These are phyloP conservation scores for Bruchidius siliquastri DNA, from an alignment of 2,888 invertebrate species.

Conservation along the genomic window DNA sequence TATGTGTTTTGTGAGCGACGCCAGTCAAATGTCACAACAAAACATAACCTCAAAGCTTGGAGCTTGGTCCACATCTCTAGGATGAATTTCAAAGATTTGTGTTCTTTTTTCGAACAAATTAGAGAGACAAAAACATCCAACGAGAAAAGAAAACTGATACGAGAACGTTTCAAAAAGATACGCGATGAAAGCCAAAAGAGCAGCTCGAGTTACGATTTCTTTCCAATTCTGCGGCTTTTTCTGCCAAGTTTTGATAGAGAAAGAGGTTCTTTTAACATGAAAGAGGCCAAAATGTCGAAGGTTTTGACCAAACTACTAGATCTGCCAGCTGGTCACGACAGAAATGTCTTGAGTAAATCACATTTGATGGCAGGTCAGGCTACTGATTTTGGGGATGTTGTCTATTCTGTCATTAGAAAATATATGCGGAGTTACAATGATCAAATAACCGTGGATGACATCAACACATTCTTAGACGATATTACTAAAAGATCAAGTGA, in stretches of 20 bases:
- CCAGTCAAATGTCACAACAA: neutral
- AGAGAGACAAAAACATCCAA: constrained; percentile 46
- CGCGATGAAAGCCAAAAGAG: constrained; percentile 43
- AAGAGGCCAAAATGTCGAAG: constrained; percentile 69
- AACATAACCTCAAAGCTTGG: neutral
- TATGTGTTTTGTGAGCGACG: too few species aligned
- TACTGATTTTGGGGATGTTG: constrained; percentile 78
- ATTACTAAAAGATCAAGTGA: constrained; percentile 65
- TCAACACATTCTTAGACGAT: constrained; percentile 71
- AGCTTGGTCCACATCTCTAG: too few species aligned
- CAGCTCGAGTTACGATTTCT: constrained; percentile 46
- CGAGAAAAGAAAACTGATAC: constrained; percentile 41
- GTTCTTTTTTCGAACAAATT: constrained; percentile 59
- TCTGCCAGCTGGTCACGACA: constrained; percentile 59
- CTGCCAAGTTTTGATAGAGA: constrained; percentile 75
- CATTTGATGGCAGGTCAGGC: constrained; percentile 44
- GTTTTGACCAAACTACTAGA: constrained; percentile 72
- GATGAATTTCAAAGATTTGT: constrained; percentile 55
- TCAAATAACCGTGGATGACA: constrained; percentile 59
- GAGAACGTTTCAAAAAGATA: constrained; percentile 37
- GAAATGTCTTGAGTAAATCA: constrained; percentile 53
- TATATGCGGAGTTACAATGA: constrained; percentile 48
- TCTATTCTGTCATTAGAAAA: constrained; percentile 64
- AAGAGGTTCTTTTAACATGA: constrained; percentile 77
- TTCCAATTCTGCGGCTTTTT: constrained; percentile 72